phyloP scores from a whole-genome alignment of 2,113 vertebrate species.

The Pterophyllum scalare region DNA sequence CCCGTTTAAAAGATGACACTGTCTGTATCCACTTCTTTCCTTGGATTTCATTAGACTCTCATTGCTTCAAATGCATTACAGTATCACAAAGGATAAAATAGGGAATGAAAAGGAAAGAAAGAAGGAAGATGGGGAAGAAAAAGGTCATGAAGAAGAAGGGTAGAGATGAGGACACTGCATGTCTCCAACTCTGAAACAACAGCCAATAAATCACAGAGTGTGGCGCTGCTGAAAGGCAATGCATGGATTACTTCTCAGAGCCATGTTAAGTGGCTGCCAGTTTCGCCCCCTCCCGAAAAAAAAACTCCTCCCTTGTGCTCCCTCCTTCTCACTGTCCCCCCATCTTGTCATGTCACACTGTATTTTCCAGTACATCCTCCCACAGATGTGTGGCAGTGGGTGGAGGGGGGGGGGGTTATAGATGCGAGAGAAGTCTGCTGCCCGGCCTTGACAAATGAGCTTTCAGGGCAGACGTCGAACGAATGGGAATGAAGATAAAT shows the following conservation, averaged over 20 bases:
- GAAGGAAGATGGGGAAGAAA: conserved; percentile 3
- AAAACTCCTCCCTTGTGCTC: conserved; percentile 41
- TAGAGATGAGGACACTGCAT: conserved; percentile 54
- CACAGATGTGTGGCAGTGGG: conserved; percentile 48
- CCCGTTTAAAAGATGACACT: not conserved
- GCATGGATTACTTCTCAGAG: conserved; percentile 66
- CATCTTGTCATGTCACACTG: conserved; percentile 71
- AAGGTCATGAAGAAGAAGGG: conserved; percentile 50
- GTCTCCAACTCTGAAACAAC: conserved; percentile 70
- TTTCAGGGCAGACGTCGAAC: conserved; percentile 74
- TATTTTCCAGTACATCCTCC: conserved; percentile 78
- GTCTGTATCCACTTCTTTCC: not conserved
- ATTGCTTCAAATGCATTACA: not conserved
- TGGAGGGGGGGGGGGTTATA: conserved; percentile 42
- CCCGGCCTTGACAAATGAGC: conserved; percentile 83
- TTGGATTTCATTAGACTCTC: not conserved
- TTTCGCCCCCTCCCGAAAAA: conserved; percentile 23
- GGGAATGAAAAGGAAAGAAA: conserved; percentile 9
- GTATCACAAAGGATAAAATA: not conserved
- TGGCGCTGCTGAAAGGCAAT: conserved; percentile 58
- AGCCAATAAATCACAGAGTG: conserved; percentile 73
- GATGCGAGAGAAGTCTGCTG: conserved; percentile 72
- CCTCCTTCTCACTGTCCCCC: conserved; percentile 48
- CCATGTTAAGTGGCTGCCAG: conserved; percentile 77
- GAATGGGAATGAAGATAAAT: conserved; percentile 82